Percentiles rank a stretch among this genome's conserved stretches.
Evolutionary conservation across 2,888 invertebrate species (phyloP).

Genomic region (Omphaloscelis lunosa): DNA sequence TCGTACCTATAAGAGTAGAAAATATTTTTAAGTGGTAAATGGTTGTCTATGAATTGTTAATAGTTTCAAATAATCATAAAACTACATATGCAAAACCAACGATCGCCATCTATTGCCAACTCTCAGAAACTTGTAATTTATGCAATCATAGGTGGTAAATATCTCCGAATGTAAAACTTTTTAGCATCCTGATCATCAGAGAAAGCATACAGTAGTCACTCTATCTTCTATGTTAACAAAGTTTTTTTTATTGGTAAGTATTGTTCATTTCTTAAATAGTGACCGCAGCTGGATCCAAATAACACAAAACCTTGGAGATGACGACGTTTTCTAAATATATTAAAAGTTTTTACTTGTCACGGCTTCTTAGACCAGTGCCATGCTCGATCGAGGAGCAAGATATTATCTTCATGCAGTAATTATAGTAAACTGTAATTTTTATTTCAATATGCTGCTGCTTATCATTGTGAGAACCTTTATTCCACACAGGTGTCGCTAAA

Average conservation of each 20-base stretch:
- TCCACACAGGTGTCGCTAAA: neutral
- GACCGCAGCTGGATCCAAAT: neutral
- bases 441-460: neutral
- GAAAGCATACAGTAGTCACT: neutral
- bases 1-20: neutral
- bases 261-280: neutral
- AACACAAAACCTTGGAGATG: neutral
- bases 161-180: neutral
- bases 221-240: neutral
- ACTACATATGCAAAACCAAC: neutral
- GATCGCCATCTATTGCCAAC: neutral
- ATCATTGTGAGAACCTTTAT: neutral
- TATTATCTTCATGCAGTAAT: neutral
- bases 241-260: conserved; percentile 4
- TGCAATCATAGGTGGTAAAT: neutral
- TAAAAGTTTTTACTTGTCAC: neutral
- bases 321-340: neutral
- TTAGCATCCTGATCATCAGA: neutral
- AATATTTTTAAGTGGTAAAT: neutral
- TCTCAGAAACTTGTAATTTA: neutral
- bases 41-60: neutral
- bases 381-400: neutral
- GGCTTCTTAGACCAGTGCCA: neutral
- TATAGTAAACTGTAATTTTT: neutral
- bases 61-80: neutral